phyloP scores from a whole-genome alignment of 2,888 invertebrate species.

The Agrochola lychnidis region DNA sequence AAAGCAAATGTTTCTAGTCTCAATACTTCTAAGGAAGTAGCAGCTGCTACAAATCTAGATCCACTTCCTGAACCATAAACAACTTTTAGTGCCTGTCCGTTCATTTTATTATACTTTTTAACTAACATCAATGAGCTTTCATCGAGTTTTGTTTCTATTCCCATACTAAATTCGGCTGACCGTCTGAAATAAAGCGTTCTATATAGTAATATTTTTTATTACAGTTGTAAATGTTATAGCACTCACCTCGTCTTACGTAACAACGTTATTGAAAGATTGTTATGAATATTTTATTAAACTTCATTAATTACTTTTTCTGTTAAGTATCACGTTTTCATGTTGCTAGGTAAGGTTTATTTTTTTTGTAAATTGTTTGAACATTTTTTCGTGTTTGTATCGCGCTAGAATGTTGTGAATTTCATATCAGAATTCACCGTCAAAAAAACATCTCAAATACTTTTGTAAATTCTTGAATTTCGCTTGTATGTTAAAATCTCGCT shows the following conservation, averaged over 20 bases:
- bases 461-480: neutral
- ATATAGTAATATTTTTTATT: conserved; percentile 33
- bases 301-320: neutral
- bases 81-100: conserved; percentile 29
- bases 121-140: conserved; percentile 35
- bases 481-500: conserved; percentile 4
- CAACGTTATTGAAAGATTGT: neutral
- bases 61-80: conserved; percentile 44
- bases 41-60: conserved; percentile 58
- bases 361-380: neutral
- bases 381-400: neutral
- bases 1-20: conserved; percentile 26
- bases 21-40: conserved; percentile 40
- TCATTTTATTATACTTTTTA: conserved; percentile 50
- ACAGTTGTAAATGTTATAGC: conserved; percentile 31
- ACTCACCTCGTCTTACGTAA: neutral
- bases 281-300: conserved; percentile 1
- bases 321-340: neutral
- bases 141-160: conserved; percentile 32
- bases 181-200: conserved; percentile 11
- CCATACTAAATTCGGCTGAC: conserved; percentile 14
- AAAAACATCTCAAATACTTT: conserved; percentile 12
- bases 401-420: conserved; percentile 9
- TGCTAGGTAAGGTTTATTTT: neutral
- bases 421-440: neutral